Conservation (phyloP, 2,113 vertebrate species). For the Lagopus leucura region DNA sequence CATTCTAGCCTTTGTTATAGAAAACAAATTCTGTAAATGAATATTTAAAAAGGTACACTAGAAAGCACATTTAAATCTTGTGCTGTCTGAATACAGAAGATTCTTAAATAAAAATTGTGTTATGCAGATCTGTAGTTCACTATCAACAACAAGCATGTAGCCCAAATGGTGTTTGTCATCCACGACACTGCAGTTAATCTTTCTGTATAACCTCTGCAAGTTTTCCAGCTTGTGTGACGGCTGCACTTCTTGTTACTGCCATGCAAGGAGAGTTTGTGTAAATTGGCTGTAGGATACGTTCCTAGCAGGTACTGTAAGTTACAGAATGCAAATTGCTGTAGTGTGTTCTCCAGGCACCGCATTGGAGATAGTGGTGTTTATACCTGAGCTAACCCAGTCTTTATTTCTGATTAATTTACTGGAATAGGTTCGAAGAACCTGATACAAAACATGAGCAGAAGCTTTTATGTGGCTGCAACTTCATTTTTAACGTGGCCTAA, state of each 20-base stretch:
- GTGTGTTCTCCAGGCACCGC: neutral
- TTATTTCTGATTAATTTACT: neutral
- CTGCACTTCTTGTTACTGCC: neutral
- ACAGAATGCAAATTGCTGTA: neutral
- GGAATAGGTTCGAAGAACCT: neutral
- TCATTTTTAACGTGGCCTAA: neutral
- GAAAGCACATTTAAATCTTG: neutral
- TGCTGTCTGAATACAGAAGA: neutral
- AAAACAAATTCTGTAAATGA: neutral
- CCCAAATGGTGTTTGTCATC: constrained; percentile 38
- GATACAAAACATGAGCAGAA: neutral
- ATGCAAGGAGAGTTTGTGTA: neutral
- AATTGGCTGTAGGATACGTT: neutral
- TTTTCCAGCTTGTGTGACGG: neutral
- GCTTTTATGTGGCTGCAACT: neutral
- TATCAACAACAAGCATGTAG: neutral
- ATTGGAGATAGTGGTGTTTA: neutral
- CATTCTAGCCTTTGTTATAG: neutral
- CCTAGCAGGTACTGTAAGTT: neutral
- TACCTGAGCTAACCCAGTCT: neutral
- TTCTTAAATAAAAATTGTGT: neutral
- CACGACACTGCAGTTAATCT: neutral
- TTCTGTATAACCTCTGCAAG: neutral
- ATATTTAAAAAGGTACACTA: neutral
- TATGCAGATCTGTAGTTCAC: neutral